These are phyloP conservation scores for Phrynocephalus forsythii DNA, from an alignment of 2,797 vertebrate species.

Conservation along the genomic window DNA sequence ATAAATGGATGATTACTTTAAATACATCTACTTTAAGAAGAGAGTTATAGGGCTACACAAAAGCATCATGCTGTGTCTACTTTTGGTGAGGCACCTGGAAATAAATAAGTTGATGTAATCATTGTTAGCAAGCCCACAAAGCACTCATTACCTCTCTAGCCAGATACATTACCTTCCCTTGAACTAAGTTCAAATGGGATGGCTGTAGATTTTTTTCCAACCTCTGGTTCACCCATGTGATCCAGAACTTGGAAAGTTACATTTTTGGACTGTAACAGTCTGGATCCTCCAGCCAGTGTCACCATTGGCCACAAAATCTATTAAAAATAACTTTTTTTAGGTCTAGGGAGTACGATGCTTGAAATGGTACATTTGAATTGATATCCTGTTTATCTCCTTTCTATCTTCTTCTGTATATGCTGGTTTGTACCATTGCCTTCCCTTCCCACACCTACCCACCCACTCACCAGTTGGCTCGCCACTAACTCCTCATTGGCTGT, in stretches of 20 bases:
- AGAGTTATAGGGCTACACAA: slow-evolving; percentile 76
- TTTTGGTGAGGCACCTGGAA: slow-evolving; percentile 75
- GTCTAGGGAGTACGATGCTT: neutral
- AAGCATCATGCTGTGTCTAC: slow-evolving; percentile 78
- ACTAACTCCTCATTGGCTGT: no score
- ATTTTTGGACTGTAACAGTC: no score
- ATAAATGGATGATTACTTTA: slow-evolving; percentile 82
- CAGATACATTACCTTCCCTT: slow-evolving; percentile 66
- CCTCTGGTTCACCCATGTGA: slow-evolving; percentile 32
- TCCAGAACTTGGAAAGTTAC: no score
- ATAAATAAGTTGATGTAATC: slow-evolving; percentile 77
- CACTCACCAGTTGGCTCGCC: no score
- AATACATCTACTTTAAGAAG: slow-evolving; percentile 78
- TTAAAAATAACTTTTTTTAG: no score
- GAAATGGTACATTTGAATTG: slow-evolving; percentile 1
- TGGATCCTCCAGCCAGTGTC: no score
- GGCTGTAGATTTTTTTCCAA: slow-evolving; percentile 55
- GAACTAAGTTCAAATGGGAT: slow-evolving; percentile 61
- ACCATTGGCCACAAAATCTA: no score
- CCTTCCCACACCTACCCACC: neutral
- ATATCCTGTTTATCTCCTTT: neutral
- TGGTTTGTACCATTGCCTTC: neutral
- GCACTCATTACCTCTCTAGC: slow-evolving; percentile 67
- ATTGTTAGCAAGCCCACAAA: slow-evolving; percentile 72
- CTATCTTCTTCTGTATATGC: neutral